phyloP scores from a whole-genome alignment of 2,888 invertebrate species.

The Drosophila subsilvestris region DNA sequence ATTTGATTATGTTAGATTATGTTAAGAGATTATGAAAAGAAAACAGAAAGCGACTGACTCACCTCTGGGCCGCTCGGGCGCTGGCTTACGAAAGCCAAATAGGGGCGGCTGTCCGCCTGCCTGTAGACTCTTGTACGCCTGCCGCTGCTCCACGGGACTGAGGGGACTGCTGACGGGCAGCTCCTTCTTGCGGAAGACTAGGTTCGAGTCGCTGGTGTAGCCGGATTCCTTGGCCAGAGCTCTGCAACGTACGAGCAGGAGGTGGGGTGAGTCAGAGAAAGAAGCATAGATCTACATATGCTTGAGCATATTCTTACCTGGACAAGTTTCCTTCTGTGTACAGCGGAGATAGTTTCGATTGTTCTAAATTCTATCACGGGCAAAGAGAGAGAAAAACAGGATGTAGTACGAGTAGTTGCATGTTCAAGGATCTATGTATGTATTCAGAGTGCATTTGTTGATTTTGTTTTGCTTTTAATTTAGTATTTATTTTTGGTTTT shows the following conservation, averaged over 20 bases:
- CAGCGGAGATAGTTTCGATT: constrained; percentile 88
- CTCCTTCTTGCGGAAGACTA: constrained; percentile 92
- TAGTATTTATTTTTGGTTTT: neutral
- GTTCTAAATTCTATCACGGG: constrained; percentile 88
- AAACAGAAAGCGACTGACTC: constrained; percentile 65
- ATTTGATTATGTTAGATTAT: constrained; percentile 25
- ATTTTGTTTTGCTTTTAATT: constrained; percentile 34
- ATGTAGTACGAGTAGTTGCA: no score
- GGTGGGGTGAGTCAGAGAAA: neutral
- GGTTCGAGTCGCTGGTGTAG: constrained; percentile 95
- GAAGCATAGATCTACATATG: accelerated
- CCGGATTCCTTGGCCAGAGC: constrained; percentile 94
- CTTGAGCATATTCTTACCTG: constrained; percentile 85
- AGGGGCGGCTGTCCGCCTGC: constrained; percentile 97
- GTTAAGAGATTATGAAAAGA: neutral
- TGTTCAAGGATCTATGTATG: no score
- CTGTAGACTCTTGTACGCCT: constrained; percentile 94
- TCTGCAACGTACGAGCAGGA: constrained; percentile 83
- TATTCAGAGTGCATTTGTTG: neutral
- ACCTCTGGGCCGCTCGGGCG: constrained; percentile 93
- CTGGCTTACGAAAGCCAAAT: constrained; percentile 95
- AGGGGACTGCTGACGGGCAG: constrained; percentile 87
- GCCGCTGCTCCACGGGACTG: constrained; percentile 92
- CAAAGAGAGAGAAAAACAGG: constrained; percentile 64
- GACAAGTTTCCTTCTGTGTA: constrained; percentile 91